phyloP scores from a whole-genome alignment of 2,797 vertebrate species.

The Sebastes oblongus region DNA sequence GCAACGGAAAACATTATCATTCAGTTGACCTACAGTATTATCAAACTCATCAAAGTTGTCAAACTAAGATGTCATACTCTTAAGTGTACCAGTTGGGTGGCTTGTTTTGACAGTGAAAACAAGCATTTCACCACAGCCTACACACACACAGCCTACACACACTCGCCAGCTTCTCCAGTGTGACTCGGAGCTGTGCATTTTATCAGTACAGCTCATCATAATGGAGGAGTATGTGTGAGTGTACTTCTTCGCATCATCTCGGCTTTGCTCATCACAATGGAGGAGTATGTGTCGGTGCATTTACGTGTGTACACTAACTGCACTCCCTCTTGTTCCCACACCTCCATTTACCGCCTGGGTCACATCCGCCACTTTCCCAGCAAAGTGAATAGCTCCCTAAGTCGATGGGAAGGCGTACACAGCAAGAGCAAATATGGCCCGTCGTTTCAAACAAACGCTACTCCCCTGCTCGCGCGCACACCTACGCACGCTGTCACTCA shows the following conservation, averaged over 20 bases:
- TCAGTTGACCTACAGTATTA: neutral
- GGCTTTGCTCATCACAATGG: slow-evolving; percentile 39
- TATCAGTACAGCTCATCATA: slow-evolving; percentile 37
- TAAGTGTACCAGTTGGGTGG: slow-evolving; percentile 14
- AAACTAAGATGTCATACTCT: neutral
- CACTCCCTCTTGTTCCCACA: slow-evolving; percentile 27
- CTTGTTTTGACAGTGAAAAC: slow-evolving; percentile 21
- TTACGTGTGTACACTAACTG: neutral
- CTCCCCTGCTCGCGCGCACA: slow-evolving; percentile 28
- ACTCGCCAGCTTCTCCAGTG: neutral
- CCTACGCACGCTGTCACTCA: slow-evolving; percentile 51
- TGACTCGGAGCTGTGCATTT: slow-evolving; percentile 21
- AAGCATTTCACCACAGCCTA: slow-evolving; percentile 45
- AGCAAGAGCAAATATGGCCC: neutral
- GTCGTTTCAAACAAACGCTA: slow-evolving; percentile 26
- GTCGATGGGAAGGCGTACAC: slow-evolving; percentile 20
- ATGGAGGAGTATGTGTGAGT: slow-evolving; percentile 30
- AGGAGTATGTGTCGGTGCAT: slow-evolving; percentile 40
- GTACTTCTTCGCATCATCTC: slow-evolving; percentile 37
- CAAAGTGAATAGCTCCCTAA: slow-evolving; percentile 26
- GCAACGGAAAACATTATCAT: neutral
- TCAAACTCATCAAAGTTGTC: neutral
- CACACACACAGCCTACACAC: neutral
- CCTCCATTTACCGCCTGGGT: slow-evolving; percentile 36
- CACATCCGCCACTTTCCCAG: slow-evolving; percentile 26